phyloP scores from a whole-genome alignment of 2,888 invertebrate species.

The Plebejus argus region DNA sequence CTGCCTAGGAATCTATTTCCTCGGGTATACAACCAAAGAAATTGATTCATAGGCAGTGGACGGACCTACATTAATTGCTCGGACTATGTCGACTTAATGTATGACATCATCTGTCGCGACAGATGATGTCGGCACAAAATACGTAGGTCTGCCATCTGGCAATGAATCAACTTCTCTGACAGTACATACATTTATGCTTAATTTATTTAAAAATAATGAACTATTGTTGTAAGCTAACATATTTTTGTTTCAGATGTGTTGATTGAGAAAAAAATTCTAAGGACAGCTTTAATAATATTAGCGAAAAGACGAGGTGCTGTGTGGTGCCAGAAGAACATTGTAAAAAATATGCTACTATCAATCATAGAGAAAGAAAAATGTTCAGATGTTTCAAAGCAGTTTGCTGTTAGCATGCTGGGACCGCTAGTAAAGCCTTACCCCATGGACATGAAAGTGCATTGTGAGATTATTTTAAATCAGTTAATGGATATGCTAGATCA shows the following conservation, averaged over 20 bases:
- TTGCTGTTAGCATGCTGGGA: constrained; percentile 64
- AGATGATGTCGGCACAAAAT: no score
- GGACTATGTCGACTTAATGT: no score
- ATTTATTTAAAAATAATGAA: no score
- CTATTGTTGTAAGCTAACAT: no score
- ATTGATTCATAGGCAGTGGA: no score
- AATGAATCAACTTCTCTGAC: no score
- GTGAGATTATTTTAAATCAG: constrained; percentile 63
- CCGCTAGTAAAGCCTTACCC: constrained; percentile 70
- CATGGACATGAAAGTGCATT: constrained; percentile 65
- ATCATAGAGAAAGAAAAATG: constrained; percentile 56
- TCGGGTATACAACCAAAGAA: no score
- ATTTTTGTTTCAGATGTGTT: constrained; percentile 53
- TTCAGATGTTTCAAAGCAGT: constrained; percentile 52
- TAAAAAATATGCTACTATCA: constrained; percentile 62
- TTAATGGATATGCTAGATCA: constrained; percentile 57
- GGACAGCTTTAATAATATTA: constrained; percentile 62
- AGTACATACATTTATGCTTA: no score
- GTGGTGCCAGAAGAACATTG: constrained; percentile 70
- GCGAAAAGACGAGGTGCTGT: constrained; percentile 67
- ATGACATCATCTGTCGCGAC: no score
- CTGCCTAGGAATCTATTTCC: no score
- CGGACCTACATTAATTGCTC: no score
- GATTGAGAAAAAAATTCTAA: constrained; percentile 60
- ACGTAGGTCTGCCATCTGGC: no score